Base-by-base conservation (phyloP, 92 coral and sea anemone species). In the Phenganax marumi region DNA sequence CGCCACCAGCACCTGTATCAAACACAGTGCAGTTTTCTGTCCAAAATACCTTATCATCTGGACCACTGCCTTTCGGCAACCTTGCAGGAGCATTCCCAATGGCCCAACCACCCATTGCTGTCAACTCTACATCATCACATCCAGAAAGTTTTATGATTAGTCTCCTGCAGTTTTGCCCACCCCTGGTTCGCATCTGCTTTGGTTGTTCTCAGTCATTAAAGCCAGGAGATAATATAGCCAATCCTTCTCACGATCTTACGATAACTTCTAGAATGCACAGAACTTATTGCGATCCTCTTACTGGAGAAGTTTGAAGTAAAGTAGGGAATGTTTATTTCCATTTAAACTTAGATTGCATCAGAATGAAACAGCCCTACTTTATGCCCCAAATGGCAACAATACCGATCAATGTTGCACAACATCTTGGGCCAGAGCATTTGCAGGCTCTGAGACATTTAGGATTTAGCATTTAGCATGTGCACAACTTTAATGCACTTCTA, bases 321-420 rank as follows among this genome's bases (percentile, higher is more conserved):
- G 55, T 68, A 80, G 77, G 56, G 16, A 81, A 68, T 46, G 85
- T 63, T 48, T 81, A 81, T 46, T 81, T 81, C 62, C 85, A 63
- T 70, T 21, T 47, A 14, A 57, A 50, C 48, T 39, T 47, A 18
- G 8, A 69, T 70, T 81, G 82, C 72, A 70, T 81, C 33, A 17
- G 55, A 21, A 81, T 48, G 58, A 64, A 81, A 58, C 85, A 60
- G 19, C 85, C 85, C 18, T 81, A 81, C 64, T 81, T 81, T 46
- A 50, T 73, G 12, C 76, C 85, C 10, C 43, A 52, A 23, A 70
- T 81, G 43, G 52, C 77, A 3, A 9, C 43, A 8, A 64, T 81
- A n/a, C 81, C 54, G 9, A 55, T 9, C 10, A 19, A 24, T 10
- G 11, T 70, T 26, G 18, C 39, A 23, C 52, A 70, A 70, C 39